These are phyloP conservation scores for Pararge aegeria DNA, from an alignment of 1,140 invertebrate genomes.

Conservation along the genomic window DNA sequence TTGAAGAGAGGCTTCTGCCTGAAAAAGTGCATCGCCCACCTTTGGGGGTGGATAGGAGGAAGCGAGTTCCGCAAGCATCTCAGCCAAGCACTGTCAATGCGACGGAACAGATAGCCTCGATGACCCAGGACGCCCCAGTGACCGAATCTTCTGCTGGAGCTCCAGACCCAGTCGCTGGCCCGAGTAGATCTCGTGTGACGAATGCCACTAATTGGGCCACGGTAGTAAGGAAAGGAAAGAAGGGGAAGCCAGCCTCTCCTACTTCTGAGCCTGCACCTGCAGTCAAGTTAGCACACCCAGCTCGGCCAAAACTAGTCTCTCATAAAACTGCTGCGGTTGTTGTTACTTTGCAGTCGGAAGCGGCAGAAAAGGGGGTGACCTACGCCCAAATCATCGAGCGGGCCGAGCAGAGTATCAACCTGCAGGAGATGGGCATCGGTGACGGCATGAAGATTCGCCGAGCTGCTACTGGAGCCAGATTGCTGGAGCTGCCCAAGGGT, in stretches of 20 bases:
- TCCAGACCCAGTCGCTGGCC: not conserved
- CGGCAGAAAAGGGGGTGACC: slow-evolving; percentile 11
- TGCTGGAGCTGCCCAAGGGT: too few relatives aligned
- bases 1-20: slow-evolving; percentile 1
- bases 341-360: slow-evolving; percentile 13
- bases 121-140: not conserved
- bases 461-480: slow-evolving; percentile 4
- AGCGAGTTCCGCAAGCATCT: not conserved
- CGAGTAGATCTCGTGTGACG: not conserved
- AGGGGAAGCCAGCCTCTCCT: too few relatives aligned
- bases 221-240: too few relatives aligned
- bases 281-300: not conserved
- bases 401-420: not conserved
- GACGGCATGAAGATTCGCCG: not conserved
- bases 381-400: slow-evolving; percentile 3
- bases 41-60: slow-evolving; percentile 17
- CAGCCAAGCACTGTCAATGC: not conserved
- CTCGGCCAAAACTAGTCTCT: slow-evolving; percentile 4
- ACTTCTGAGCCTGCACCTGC: not conserved
- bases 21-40: slow-evolving; percentile 10
- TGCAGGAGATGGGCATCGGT: slow-evolving; percentile 10
- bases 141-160: not conserved
- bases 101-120: too few relatives aligned
- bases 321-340: slow-evolving; percentile 13
- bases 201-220: not conserved